These are phyloP conservation scores for Corythaeola cristata DNA, from an alignment of 2,113 vertebrate species.

Conservation along the genomic window DNA sequence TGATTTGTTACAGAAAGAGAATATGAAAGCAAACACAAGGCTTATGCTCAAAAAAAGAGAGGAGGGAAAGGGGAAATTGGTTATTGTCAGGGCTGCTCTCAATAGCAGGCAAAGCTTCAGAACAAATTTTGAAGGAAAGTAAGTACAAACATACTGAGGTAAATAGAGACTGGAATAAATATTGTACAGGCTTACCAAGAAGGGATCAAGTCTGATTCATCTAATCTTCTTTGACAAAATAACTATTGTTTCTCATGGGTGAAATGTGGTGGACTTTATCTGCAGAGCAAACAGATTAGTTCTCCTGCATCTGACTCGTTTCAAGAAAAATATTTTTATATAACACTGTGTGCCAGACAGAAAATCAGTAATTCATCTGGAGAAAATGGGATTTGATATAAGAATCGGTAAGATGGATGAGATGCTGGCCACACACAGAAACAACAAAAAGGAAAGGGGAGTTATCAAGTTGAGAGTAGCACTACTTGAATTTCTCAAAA, in stretches of 20 bases:
- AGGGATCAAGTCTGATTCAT: conserved; percentile 3
- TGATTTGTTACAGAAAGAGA: not conserved
- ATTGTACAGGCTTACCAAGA: not conserved
- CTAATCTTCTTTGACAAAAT: conserved; percentile 26
- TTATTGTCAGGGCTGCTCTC: not conserved
- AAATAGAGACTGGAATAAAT: not conserved
- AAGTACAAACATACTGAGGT: not conserved
- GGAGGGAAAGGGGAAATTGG: not conserved
- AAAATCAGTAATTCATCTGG: conserved; percentile 7
- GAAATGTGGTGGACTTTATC: not conserved
- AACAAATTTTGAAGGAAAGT: not conserved
- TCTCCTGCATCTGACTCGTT: not conserved
- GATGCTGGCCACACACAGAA: not conserved
- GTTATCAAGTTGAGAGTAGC: not conserved
- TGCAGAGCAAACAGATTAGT: not conserved
- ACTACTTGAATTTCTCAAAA: not conserved
- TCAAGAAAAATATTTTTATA: not conserved
- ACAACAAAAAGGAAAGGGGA: not conserved
- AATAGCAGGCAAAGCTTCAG: not conserved
- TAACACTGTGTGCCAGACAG: not conserved
- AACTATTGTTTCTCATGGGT: conserved; percentile 20
- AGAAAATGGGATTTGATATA: not conserved
- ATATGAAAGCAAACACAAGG: not conserved
- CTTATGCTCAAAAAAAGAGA: not conserved
- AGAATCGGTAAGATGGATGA: not conserved